These are phyloP conservation scores for Chrysaora quinquecirrha DNA, from an alignment of 30 jellyfish, hydroid and myxozoan genomes.

Conservation along the genomic window DNA sequence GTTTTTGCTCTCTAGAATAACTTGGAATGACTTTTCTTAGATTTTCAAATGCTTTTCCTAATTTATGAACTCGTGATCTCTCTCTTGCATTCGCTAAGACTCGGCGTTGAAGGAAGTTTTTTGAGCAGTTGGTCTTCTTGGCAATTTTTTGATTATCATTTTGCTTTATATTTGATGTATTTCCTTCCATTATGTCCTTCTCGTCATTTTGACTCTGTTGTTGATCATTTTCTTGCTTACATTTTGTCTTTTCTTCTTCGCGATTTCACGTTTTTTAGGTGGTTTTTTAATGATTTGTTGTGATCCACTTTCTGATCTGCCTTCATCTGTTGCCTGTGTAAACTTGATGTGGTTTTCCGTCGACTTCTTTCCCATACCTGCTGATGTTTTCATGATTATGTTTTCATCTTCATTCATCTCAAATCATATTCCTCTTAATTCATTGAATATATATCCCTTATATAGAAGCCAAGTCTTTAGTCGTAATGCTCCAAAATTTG, in stretches of 20 bases:
- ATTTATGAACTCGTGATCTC: conserved; percentile 91
- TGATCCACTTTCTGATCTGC: background rate
- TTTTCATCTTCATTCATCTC: background rate
- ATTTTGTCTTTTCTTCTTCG: background rate
- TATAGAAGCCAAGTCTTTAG: too few species aligned
- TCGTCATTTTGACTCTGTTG: background rate
- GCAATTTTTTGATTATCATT: background rate
- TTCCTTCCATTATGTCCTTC: background rate
- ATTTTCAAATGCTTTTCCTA: conserved; percentile 82
- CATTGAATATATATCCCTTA: too few species aligned
- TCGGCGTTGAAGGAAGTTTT: conserved; percentile 69
- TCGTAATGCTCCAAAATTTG: too few species aligned
- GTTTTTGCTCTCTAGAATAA: conserved; percentile 83
- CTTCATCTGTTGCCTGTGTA: background rate
- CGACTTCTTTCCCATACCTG: background rate
- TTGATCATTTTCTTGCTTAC: background rate
- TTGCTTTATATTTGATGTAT: background rate
- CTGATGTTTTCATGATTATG: background rate
- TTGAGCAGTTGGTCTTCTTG: background rate
- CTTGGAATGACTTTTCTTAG: conserved; percentile 90
- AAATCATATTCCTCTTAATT: too few species aligned
- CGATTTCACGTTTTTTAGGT: background rate
- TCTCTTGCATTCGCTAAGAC: conserved; percentile 95
- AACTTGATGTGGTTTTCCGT: background rate
- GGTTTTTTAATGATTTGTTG: background rate